Evolutionary conservation across 2,113 vertebrate species (phyloP).

Genomic region (Cebus imitator): DNA sequence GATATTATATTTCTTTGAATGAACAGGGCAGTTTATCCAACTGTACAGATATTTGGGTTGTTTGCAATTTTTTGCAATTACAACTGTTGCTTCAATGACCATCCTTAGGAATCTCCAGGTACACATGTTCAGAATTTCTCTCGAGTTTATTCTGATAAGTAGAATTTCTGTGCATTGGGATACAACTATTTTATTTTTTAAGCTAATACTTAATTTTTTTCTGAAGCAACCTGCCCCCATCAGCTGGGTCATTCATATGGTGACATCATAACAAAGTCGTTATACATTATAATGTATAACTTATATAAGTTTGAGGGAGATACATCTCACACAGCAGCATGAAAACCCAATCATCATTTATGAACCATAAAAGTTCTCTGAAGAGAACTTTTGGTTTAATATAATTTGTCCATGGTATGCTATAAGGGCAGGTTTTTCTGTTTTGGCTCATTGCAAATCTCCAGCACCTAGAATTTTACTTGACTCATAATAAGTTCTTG

Average conservation of each 20-base stretch:
- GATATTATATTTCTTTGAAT: background rate
- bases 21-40: background rate
- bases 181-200: slow-evolving; percentile 44
- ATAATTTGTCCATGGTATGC: background rate
- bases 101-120: background rate
- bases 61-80: slow-evolving; percentile 13
- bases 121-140: background rate
- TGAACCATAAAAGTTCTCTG: background rate
- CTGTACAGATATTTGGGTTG: background rate
- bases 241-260: background rate
- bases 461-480: background rate
- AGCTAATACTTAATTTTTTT: slow-evolving; percentile 25
- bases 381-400: background rate
- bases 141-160: background rate
- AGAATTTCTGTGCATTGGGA: background rate
- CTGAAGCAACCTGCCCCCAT: background rate
- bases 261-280: background rate
- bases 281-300: no score
- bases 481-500: background rate
- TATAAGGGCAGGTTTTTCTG: background rate
- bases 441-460: slow-evolving; percentile 3
- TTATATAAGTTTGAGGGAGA: background rate
- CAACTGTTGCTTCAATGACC: background rate
- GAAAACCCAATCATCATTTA: background rate
- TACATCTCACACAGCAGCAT: background rate